Conservation (phyloP, 2,113 vertebrate species). For the Cyphomyrus plagiostoma region DNA sequence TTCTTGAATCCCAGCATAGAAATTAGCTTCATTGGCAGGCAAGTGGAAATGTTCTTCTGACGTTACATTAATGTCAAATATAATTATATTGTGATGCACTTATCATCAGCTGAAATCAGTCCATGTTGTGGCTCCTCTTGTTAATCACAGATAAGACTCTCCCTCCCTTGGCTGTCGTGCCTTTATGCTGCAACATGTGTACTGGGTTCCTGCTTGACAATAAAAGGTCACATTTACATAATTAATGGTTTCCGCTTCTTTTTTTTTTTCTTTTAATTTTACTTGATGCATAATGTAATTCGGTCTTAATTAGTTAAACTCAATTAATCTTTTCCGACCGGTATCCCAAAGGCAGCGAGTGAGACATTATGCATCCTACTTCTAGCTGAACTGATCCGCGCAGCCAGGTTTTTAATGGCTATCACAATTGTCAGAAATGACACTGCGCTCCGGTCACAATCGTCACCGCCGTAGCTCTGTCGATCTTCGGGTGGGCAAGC, state of each 20-base stretch:
- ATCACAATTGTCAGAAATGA: neutral
- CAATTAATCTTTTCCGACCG: neutral
- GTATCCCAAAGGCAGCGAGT: neutral
- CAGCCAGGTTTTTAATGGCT: neutral
- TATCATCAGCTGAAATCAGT: conserved; percentile 27
- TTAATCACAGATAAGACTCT: conserved; percentile 27
- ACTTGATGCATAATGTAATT: conserved; percentile 9
- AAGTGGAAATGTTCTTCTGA: conserved; percentile 19
- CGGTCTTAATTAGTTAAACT: neutral
- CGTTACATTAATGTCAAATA: conserved; percentile 31
- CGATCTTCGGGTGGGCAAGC: neutral
- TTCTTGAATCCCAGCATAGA: conserved; percentile 9
- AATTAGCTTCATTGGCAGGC: conserved; percentile 26
- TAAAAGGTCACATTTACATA: conserved; percentile 28
- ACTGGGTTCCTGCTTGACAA: conserved; percentile 1
- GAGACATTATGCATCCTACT: neutral
- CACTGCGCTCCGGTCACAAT: neutral
- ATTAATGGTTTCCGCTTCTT: neutral
- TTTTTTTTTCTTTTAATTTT: neutral
- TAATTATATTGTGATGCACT: conserved; percentile 26
- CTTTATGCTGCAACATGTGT: neutral
- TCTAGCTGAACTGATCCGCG: neutral
- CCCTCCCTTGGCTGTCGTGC: neutral
- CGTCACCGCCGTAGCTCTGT: neutral
- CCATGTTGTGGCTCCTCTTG: conserved; percentile 24